phyloP scores from a whole-genome alignment of 2,888 invertebrate genomes.

The Plebejus melissa region DNA sequence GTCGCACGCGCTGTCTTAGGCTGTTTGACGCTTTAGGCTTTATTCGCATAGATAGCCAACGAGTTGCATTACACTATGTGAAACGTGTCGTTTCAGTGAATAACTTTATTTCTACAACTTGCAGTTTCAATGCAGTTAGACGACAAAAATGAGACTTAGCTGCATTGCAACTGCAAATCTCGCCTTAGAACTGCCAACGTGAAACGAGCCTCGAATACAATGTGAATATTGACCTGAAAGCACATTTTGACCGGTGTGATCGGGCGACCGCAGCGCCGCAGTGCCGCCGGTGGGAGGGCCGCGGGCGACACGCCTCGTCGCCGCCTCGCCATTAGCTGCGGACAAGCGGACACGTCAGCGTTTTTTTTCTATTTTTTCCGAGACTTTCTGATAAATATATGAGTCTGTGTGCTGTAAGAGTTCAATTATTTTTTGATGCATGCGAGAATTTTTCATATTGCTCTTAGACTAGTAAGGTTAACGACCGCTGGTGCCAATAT shows the following conservation, averaged over 20 bases:
- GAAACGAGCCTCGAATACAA: not conserved
- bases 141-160: not conserved
- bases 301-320: slow-evolving; percentile 6
- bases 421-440: too few relatives aligned
- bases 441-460: too few relatives aligned
- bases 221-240: slow-evolving; percentile 10
- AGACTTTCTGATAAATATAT: too few relatives aligned
- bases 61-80: not conserved
- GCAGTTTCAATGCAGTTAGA: not conserved
- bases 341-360: slow-evolving; percentile 26
- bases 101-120: not conserved
- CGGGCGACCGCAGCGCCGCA: slow-evolving; percentile 4
- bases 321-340: slow-evolving; percentile 23
- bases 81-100: not conserved
- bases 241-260: slow-evolving; percentile 13
- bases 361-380: not conserved
- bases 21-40: not conserved
- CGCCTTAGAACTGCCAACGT: not conserved
- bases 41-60: not conserved
- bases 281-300: not conserved
- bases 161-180: not conserved
- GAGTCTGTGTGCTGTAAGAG: too few relatives aligned
- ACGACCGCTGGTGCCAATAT: too few relatives aligned
- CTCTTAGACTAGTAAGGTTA: too few relatives aligned
- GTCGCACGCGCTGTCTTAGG: not conserved